Base-by-base conservation (phyloP, 1,140 invertebrate species). In the Muscidifurax raptorellus region DNA sequence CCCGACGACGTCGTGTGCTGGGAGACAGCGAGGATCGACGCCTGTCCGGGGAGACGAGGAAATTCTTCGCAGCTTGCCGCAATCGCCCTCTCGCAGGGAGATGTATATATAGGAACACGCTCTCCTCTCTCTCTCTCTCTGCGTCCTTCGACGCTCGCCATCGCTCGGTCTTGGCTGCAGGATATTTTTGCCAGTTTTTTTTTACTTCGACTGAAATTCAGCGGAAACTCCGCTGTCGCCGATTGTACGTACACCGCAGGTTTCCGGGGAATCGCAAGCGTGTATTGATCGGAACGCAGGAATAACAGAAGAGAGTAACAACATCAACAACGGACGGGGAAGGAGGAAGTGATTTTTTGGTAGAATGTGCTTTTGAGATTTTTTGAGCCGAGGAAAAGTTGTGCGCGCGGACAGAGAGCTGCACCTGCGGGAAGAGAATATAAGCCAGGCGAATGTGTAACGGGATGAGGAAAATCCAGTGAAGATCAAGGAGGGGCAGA, bases 381-480 rank as follows among this genome's bases (percentile, higher is more conserved):
- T 40, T 40, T 9, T 9, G 36, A 40, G 10, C 0, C 36, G 36
- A 40, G 36, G 10, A 0, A 40, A 40, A n/a, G n/a, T n/a, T n/a
- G 36, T 40, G 36, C 9, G 36, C 36, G 36, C 36, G 9, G 36
- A 40, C 0, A 40, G 1, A 40, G 36, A 40, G 36, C n/a, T 0
- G 36, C 36, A 36, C 36, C 36, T 7, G 36, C 36, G 36, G 36
- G 36, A 36, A 40, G 36, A 40, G 36, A 40, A 10, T 9, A 40
- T n/a, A 59, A 59, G 52, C 18, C 52, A n/a, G n/a, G 32, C n/a
- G 64, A 67, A 47, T 47, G 64, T 67, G 40, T 47, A 71, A 82
- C 47, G 69, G 71, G 13, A 82, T 64, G 80, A 64, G 18, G 18
- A 32, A 75, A 40, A 82, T 82, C 18, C 71, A 75, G 67, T 82